Conservation (phyloP, 1,140 invertebrate genomes). For the Lordiphosa mommai region DNA sequence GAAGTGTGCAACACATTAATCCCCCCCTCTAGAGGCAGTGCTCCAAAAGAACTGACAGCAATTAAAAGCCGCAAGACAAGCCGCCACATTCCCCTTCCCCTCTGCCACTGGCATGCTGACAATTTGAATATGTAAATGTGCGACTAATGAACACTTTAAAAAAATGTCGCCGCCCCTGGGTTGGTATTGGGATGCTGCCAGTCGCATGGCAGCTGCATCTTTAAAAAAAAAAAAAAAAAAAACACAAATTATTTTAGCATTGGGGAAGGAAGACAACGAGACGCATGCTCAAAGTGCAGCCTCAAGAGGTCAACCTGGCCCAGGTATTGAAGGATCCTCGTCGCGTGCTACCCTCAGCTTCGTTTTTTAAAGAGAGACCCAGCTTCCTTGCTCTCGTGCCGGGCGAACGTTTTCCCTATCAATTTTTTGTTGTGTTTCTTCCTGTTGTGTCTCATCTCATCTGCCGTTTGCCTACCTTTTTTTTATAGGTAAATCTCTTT, state of each 20-base stretch:
- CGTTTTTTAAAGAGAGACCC: constrained; percentile 34
- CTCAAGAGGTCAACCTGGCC: constrained; percentile 7
- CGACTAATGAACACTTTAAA: constrained; percentile 76
- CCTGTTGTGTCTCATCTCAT: constrained; percentile 40
- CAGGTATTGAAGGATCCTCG: constrained; percentile 43
- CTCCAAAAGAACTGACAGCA: constrained; percentile 40
- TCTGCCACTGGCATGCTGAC: constrained; percentile 36
- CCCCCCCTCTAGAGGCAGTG: constrained; percentile 23
- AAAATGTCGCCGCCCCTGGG: constrained; percentile 52
- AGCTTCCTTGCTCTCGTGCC: constrained; percentile 64
- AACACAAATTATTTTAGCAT: constrained; percentile 27
- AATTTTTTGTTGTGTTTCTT: constrained; percentile 24
- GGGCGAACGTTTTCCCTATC: constrained; percentile 44
- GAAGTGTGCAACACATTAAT: constrained; percentile 77
- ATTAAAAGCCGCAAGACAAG: constrained; percentile 73
- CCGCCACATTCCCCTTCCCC: constrained; percentile 4
- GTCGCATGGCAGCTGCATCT: constrained; percentile 52
- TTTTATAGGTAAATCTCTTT: constrained; percentile 74
- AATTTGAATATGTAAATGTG: constrained; percentile 78
- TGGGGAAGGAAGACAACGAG: constrained; percentile 18
- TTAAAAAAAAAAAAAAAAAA: constrained; percentile 25
- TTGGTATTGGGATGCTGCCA: constrained; percentile 37
- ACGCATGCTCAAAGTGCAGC: constrained; percentile 48
- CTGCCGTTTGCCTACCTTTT: constrained; percentile 44
- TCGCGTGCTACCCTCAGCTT: constrained; percentile 69